Evolutionary conservation across 1,140 invertebrate genomes (phyloP), one percentile per base, ranked within the genome.

Genomic region (Tetramorium alpestre): DNA sequence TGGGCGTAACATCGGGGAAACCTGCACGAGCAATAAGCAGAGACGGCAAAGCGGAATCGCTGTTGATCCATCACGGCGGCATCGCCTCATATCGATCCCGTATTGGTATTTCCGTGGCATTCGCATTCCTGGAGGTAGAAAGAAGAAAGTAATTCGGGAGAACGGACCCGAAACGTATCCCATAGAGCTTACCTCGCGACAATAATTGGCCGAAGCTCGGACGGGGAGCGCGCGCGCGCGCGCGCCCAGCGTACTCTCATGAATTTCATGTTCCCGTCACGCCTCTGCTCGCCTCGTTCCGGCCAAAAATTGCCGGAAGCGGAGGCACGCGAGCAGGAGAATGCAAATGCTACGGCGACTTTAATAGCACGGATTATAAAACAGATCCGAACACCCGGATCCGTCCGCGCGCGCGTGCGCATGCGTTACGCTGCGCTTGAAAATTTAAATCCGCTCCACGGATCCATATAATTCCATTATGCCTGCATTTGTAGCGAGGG

Each of bases 331-430:
- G 82, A 64, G 70, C 49, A 33, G 25, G 70, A 22, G 58, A 89
- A 89, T 89, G 87, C 88, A 89, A 89, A 89, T 89, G 88, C 76
- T 33, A 78, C 64, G 77, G 77, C 85, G 89, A 89, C 89, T 89
- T 90, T 90, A 90, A 89, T 90, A 89, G 78, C 85, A 78, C 65
- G 85, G 85, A 87, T 89, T 90, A 90, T 89, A 89, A 90, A 89
- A 89, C 78, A 78, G 87, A 91, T 91, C 89, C 89, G 51, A 90
- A 90, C 85, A 85, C 72, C 72, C 78, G 85, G 56, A 90, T 88
- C 41, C 65, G 41, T 47, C 65, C 65, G 56, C 77, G 51, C 56
- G 11, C 47, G 10, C 47, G 44, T 11, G 44, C 44, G 70, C 65
- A 85, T 33, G 85, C 51, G 77, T 67, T 70, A 58, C 76, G 44